A percentile compares a stretch with the other conserved stretches of the same genome.
phyloP scores from a whole-genome alignment of 1,140 invertebrate genomes.

The Calliopsis andreniformis region DNA sequence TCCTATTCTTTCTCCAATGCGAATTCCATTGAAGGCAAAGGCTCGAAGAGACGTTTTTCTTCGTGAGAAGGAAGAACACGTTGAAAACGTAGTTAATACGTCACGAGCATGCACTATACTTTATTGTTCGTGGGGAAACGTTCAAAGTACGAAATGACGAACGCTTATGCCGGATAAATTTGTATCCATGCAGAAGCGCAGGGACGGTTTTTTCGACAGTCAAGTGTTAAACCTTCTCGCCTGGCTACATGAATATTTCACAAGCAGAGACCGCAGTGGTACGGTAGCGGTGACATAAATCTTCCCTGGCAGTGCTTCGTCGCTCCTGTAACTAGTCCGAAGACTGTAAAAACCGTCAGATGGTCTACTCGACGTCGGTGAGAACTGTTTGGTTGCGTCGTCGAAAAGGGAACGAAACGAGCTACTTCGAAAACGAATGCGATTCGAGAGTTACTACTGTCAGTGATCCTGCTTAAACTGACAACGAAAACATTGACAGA shows the following conservation, averaged over 20 bases:
- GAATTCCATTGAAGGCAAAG: not conserved
- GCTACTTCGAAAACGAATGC: not conserved
- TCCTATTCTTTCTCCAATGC: not conserved
- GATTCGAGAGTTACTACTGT: not conserved
- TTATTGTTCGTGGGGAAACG: not conserved
- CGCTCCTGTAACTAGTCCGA: conserved; percentile 6
- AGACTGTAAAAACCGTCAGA: conserved; percentile 8
- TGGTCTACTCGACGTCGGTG: not conserved
- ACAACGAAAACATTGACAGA: not conserved
- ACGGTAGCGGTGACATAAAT: conserved; percentile 24
- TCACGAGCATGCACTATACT: no score
- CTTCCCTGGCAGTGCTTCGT: not conserved
- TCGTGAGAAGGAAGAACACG: conserved; percentile 16
- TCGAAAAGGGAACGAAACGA: not conserved
- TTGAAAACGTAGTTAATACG: not conserved
- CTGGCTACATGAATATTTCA: conserved; percentile 32
- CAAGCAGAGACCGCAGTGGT: conserved; percentile 8
- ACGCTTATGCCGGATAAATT: not conserved
- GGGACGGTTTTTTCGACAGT: conserved; percentile 11
- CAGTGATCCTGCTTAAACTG: not conserved
- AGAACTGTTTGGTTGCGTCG: not conserved
- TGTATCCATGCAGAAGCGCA: not conserved
- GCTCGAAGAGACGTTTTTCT: not conserved
- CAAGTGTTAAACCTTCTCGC: conserved; percentile 22
- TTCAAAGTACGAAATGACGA: not conserved